Evolutionary conservation across 2,888 invertebrate genomes (phyloP).

Genomic region (Acronicta leporina): DNA sequence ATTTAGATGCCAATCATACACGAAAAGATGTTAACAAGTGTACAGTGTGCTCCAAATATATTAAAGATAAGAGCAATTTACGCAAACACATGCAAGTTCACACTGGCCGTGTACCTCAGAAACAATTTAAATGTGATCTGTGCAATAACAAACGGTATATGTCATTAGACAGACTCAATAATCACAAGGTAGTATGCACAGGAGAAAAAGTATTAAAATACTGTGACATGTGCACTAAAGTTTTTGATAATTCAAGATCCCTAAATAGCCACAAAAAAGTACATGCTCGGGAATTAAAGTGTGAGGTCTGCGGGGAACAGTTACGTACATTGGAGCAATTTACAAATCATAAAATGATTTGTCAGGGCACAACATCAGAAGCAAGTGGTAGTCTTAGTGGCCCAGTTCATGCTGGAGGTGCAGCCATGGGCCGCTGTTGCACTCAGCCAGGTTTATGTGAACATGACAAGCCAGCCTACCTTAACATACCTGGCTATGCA

Average conservation of each 20-base stretch:
- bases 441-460: slow-evolving; percentile 86
- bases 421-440: slow-evolving; percentile 79
- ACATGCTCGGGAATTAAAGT: slow-evolving; percentile 87
- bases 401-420: slow-evolving; percentile 51
- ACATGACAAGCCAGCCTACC: slow-evolving; percentile 87
- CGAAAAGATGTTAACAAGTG: slow-evolving; percentile 88
- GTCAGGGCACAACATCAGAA: slow-evolving; percentile 75
- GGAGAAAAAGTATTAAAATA: slow-evolving; percentile 86
- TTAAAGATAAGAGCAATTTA: slow-evolving; percentile 87
- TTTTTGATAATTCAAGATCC: slow-evolving; percentile 88
- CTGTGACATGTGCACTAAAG: slow-evolving; percentile 88
- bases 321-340: slow-evolving; percentile 86
- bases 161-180: slow-evolving; percentile 87
- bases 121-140: slow-evolving; percentile 88
- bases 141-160: slow-evolving; percentile 88
- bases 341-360: slow-evolving; percentile 86
- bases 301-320: slow-evolving; percentile 87
- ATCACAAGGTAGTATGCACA: slow-evolving; percentile 87
- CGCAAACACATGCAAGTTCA: slow-evolving; percentile 89
- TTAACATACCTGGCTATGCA: slow-evolving; percentile 87
- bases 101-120: slow-evolving; percentile 86
- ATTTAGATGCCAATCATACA: slow-evolving; percentile 85
- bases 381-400: slow-evolving; percentile 71
- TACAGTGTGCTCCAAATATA: slow-evolving; percentile 88
- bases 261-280: slow-evolving; percentile 88